phyloP scores from a whole-genome alignment of 2,113 vertebrate genomes.

The Eclectus roratus region DNA sequence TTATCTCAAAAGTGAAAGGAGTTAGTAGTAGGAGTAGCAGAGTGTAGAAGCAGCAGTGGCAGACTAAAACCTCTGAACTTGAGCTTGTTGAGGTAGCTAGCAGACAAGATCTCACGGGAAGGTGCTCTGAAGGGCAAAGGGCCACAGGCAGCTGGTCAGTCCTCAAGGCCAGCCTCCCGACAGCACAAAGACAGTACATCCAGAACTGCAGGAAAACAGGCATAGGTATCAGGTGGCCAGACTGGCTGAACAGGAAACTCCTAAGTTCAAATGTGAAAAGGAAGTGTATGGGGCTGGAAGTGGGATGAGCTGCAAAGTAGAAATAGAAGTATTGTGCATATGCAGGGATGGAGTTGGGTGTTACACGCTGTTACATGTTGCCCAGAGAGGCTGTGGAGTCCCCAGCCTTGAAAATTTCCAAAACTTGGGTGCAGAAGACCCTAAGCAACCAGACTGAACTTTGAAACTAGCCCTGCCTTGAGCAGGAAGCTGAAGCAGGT shows the following conservation, averaged over 20 bases:
- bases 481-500: neutral
- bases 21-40: neutral
- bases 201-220: neutral
- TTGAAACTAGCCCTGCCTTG: neutral
- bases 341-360: neutral
- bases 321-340: neutral
- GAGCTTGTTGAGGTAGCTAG: neutral
- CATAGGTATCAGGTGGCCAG: neutral
- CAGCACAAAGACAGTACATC: neutral
- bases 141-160: no score
- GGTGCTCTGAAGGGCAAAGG: neutral
- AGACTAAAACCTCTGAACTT: neutral
- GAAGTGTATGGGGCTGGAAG: neutral
- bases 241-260: neutral
- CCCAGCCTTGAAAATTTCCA: neutral
- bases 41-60: neutral
- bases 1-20: neutral
- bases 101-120: neutral
- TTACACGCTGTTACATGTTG: fast-evolving
- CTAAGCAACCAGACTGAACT: neutral
- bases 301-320: neutral
- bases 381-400: neutral
- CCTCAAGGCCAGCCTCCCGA: neutral
- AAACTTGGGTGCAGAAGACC: neutral
- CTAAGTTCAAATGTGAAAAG: neutral